A percentile compares a stretch with the other conserved stretches of the same genome.
Evolutionary conservation across 2,797 vertebrate species (phyloP).

Genomic region (Enteromius radiatus): DNA sequence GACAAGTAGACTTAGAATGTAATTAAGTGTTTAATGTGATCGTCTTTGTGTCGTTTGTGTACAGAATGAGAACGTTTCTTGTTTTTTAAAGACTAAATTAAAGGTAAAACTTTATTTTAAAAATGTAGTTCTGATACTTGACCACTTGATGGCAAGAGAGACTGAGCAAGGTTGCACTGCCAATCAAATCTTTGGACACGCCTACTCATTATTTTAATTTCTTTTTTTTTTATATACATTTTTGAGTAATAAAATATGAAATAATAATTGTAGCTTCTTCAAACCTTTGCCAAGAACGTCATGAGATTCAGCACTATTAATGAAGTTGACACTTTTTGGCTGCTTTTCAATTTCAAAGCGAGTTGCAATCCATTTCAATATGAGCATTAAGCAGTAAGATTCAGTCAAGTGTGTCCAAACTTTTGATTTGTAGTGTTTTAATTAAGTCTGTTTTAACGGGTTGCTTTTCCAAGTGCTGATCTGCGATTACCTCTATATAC

Average conservation of each 20-base stretch:
- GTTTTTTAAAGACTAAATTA: conserved; percentile 24
- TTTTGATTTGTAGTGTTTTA: conserved; percentile 15
- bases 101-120: conserved; percentile 6
- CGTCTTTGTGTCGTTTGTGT: not conserved
- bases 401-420: conserved; percentile 4
- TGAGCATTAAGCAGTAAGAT: not conserved
- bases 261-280: not conserved
- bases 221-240: not conserved
- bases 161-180: conserved; percentile 3
- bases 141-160: conserved; percentile 67
- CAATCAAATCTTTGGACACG: not conserved
- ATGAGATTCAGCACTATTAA: not conserved
- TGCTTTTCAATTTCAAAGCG: not conserved
- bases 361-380: not conserved
- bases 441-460: conserved; percentile 13
- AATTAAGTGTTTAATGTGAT: conserved; percentile 49
- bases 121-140: conserved; percentile 37
- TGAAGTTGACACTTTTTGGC: not conserved
- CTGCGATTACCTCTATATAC: conserved; percentile 50
- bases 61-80: conserved; percentile 2
- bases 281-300: not conserved
- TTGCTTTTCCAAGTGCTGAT: conserved; percentile 34
- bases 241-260: not conserved
- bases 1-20: conserved; percentile 52
- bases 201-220: not conserved